Base-by-base conservation (phyloP, 2,888 invertebrate genomes). In the Cerastis rubricosa region DNA sequence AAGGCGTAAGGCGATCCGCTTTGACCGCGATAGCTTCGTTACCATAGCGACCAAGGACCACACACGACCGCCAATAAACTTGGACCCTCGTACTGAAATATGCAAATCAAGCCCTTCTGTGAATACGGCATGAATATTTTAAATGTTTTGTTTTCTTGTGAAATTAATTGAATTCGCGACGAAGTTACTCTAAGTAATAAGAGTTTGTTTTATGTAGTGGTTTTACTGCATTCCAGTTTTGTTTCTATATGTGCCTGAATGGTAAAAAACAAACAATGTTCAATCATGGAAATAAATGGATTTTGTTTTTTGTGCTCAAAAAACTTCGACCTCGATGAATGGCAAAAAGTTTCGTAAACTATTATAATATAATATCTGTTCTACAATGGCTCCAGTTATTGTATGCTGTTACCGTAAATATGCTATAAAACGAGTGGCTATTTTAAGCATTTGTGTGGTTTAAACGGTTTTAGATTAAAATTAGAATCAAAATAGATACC, bases 31-130 rank as follows among this genome's bases (percentile, higher is more conserved):
- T 91, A 89, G 83, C 88, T 88, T 88, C 88, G 92, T 92, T 91
- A 87, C 95, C 92, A 94, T 95, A 90, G 94, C 87, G 91, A 96
- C 96, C 89, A 90, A 93, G 93, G 96, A 96, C 96, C 96, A 96
- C 96, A 96, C 96, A 96, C 95, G 95, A 93, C 90, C 91, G 91
- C 89, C 86, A 89, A 90, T 90, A 90, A 91, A 89, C 88, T 90
- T 89, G 88, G 90, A 89, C 89, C 92, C 88, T 89, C 89, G 87
- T 84, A 89, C 80, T 83, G 85, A 86, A 88, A 88, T 88, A 94
- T 94, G 94, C 94, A 94, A 94, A 94, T 94, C 85, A 89, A 89
- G 87, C 92, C 93, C 93, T 93, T 91, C 89, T 88, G 90, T 91
- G 91, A 91, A 92, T 89, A 90, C 89, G 84, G 85, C 90, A 88